Evolutionary conservation across 2,797 vertebrate species (phyloP), one percentile per base, ranked within the genome.

Genomic region (Valencia hispanica): DNA sequence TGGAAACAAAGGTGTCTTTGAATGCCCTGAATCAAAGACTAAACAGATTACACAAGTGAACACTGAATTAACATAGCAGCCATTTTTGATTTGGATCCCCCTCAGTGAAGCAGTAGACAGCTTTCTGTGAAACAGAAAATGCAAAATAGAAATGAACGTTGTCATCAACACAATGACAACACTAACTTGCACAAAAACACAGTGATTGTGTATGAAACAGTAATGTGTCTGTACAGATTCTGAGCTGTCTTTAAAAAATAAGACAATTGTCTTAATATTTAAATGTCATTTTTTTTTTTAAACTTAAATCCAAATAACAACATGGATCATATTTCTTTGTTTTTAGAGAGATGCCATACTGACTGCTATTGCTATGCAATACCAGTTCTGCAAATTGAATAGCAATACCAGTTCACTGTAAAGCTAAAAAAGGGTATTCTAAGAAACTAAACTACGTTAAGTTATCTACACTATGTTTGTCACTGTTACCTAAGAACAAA

Each of bases 1-100:
- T 87, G 72, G 79, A 91, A 88, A 94, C 93, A 94, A 92, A 92
- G 89, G 91, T 88, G 90, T 84, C 89, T 93, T 91, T 91, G 87
- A 93, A 88, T 91, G 83, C 82, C 74, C 69, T 78, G 75, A 91
- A 94, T 93, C 91, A 94, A 93, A 94, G 89, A 85, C 81, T 59
- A 36, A 86, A 86, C 71, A 76, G 84, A 91, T 88, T 89, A 90
- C 77, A 84, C 81, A 85, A 76, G 74, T 73, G 86, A 87, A 75
- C 66, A 68, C 34, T 43, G 65, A 72, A 86, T 89, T 88, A 88
- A 81, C 70, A 86, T 77, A 72, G 79, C 75, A 79, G 88, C 77
- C 87, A 90, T 85, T 48, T 86, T 86, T 85, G 66, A 84, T 90
- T 90, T 82, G 25, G 66, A 78, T 83, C 68, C 79, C 5, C 71